Evolutionary conservation across 2,888 invertebrate genomes (phyloP).

Genomic region (Meiosimyza decipiens): DNA sequence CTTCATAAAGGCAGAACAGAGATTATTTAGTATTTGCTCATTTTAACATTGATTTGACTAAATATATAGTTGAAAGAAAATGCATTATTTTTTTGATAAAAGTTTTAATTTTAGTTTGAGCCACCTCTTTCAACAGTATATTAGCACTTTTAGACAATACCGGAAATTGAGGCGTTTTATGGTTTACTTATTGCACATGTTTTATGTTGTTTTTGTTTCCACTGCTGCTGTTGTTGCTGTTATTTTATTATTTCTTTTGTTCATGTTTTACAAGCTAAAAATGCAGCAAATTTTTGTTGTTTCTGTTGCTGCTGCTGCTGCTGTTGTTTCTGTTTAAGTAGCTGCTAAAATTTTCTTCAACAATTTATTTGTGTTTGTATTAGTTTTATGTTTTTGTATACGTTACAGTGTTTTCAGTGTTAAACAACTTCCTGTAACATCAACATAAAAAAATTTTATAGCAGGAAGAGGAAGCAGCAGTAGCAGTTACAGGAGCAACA

Average conservation of each 20-base stretch:
- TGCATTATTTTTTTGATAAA: background rate
- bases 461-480: conserved; percentile 17
- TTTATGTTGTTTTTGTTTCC: conserved; percentile 9
- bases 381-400: conserved; percentile 8
- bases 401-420: conserved; percentile 22
- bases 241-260: conserved; percentile 12
- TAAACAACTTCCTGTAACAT: conserved; percentile 41
- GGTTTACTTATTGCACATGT: conserved; percentile 33
- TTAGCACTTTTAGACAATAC: conserved; percentile 16
- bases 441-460: conserved; percentile 1
- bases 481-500: background rate
- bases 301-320: background rate
- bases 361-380: background rate
- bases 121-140: too few relatives aligned
- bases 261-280: background rate
- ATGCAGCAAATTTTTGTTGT: background rate
- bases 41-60: background rate
- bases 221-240: conserved; percentile 6
- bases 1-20: background rate
- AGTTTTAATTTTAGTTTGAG: too few relatives aligned
- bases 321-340: conserved; percentile 3
- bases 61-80: conserved; percentile 38
- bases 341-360: background rate
- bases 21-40: background rate
- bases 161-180: conserved; percentile 43